Conservation (phyloP, 1,140 invertebrate genomes). For the Orchesella cincta region DNA sequence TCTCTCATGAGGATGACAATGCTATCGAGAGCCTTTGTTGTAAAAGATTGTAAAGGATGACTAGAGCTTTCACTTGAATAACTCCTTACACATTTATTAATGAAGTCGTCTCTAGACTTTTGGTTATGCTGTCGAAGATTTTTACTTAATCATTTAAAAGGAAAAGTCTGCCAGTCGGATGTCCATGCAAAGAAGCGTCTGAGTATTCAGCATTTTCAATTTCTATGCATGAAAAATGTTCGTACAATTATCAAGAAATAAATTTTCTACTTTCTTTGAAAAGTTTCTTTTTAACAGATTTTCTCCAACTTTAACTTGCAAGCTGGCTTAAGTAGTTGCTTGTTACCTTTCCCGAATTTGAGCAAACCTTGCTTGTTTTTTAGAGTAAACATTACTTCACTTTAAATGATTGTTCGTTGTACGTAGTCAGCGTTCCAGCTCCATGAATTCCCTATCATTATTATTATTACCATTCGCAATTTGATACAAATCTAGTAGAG, state of each 20-base stretch:
- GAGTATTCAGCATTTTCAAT: too few species aligned
- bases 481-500: background rate
- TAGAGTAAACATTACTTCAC: background rate
- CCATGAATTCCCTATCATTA: background rate
- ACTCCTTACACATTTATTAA: conserved; percentile 16
- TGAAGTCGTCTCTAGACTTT: conserved; percentile 11
- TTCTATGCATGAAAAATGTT: too few species aligned
- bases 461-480: background rate
- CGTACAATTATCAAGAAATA: background rate
- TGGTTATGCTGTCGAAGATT: too few species aligned
- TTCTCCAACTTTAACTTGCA: background rate
- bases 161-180: too few species aligned
- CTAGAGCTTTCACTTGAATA: background rate
- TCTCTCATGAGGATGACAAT: too few species aligned
- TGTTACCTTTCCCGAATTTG: background rate
- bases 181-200: too few species aligned
- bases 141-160: too few species aligned
- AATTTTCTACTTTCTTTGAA: background rate
- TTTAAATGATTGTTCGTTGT: background rate
- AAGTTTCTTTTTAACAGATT: background rate
- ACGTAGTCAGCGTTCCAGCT: background rate
- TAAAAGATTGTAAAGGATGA: too few species aligned
- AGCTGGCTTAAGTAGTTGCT: too few species aligned
- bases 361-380: background rate
- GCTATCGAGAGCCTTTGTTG: too few species aligned